Evolutionary conservation across 2,113 vertebrate genomes (phyloP), one percentile per base, ranked within the genome.

Genomic region (Casuarius casuarius): DNA sequence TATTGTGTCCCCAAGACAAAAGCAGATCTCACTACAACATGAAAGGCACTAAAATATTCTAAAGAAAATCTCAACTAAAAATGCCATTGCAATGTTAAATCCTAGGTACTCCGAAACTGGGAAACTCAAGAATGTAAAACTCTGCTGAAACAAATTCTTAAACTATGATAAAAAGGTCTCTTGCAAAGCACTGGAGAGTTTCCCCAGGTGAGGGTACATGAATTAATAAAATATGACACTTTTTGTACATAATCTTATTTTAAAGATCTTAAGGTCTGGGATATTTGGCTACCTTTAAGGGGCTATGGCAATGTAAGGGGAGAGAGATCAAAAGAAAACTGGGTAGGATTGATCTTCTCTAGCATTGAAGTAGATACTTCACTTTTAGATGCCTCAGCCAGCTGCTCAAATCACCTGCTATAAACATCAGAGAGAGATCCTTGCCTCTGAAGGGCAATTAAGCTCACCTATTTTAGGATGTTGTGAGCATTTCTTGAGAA

Each of bases 381-480:
- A 17, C 26, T 79, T 52, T 19, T 5, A 31, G 67, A 40, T 40
- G 28, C 62, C 38, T 68, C 35, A 59, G 35, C 54, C 29, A 48
- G n/a, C 40, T 35, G 33, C 72, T 77, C 26, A 7, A 17, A 25
- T 59, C n/a, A 8, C 40, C 14, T 49, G 83, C 49, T 9, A 25
- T 16, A 35, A 44, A 7, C 35, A 28, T 10, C 8, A 17, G 4
- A 38, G 68, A 40, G 19, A 75, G 31, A 40, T 48, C 38, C 68
- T 71, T 65, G 68, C 40, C 33, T 4, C 10, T 0, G 0, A 3
- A 10, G 25, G 28, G 38, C 28, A 51, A 33, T 9, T 40, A 48
- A 91, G 33, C 58, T 81, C 46, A 29, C 26, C 35, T 42, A 0
- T 48, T 61, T 71, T n/a, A 26, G 51, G 56, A 38, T 13, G 18